phyloP scores from a whole-genome alignment of 2,888 invertebrate genomes.

The Cosmia pyralina region DNA sequence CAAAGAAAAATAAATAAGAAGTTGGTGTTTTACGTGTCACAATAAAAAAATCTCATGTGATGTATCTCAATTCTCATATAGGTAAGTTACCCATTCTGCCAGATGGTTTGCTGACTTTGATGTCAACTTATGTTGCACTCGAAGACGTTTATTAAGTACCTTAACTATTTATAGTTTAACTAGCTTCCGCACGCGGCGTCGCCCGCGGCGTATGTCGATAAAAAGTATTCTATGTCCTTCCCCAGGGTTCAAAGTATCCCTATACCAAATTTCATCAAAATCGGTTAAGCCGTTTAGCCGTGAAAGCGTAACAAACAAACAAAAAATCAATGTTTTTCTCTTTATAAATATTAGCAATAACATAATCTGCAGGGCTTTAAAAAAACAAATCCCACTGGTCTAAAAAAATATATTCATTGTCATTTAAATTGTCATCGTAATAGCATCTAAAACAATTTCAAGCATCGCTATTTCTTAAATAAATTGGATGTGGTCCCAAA shows the following conservation, averaged over 20 bases:
- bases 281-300: too few relatives aligned
- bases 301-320: too few relatives aligned
- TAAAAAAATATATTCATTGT: conserved; percentile 28
- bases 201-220: too few relatives aligned
- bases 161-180: background rate
- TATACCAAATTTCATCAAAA: too few relatives aligned
- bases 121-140: conserved; percentile 19
- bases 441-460: conserved; percentile 5
- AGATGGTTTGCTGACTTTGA: conserved; percentile 7
- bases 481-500: conserved; percentile 1
- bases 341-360: conserved; percentile 12
- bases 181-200: too few relatives aligned
- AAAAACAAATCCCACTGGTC: conserved; percentile 6
- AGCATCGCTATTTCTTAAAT: background rate
- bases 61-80: conserved; percentile 36
- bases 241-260: too few relatives aligned
- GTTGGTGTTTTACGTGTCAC: conserved; percentile 7
- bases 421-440: conserved; percentile 4
- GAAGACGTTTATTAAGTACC: conserved; percentile 18
- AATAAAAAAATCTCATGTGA: conserved; percentile 33
- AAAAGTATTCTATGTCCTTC: too few relatives aligned
- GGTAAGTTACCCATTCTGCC: conserved; percentile 27
- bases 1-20: conserved; percentile 5
- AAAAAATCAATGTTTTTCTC: too few relatives aligned
- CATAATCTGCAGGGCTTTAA: conserved; percentile 2